These are phyloP conservation scores for Pelosia muscerda DNA, from an alignment of 2,888 invertebrate genomes.

Conservation along the genomic window DNA sequence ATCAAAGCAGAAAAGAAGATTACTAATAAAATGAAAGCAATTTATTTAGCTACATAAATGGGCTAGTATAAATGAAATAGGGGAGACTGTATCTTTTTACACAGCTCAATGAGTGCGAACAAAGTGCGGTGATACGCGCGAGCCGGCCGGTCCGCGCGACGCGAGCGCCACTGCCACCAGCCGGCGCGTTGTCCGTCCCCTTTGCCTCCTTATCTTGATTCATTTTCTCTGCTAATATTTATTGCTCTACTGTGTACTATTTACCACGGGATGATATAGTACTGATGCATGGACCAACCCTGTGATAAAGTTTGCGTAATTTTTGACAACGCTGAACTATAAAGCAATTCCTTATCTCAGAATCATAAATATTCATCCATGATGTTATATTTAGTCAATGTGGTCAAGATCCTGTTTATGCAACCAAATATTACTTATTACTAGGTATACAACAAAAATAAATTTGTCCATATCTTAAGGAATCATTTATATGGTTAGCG, in stretches of 20 bases:
- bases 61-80: conserved; percentile 65
- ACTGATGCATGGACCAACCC: not conserved
- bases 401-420: conserved; percentile 35
- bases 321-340: not conserved
- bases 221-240: conserved; percentile 66
- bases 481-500: no score
- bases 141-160: conserved; percentile 33
- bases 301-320: not conserved
- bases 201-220: conserved; percentile 66
- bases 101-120: conserved; percentile 75
- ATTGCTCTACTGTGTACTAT: conserved; percentile 52
- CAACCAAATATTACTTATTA: conserved; percentile 41
- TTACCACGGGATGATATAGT: conserved; percentile 24
- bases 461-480: no score
- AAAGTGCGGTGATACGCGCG: conserved; percentile 61
- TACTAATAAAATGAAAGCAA: conserved; percentile 67
- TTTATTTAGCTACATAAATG: conserved; percentile 66
- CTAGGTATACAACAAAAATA: no score
- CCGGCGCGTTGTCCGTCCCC: conserved; percentile 38
- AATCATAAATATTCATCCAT: not conserved
- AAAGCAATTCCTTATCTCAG: not conserved
- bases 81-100: conserved; percentile 76
- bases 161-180: conserved; percentile 22
- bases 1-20: conserved; percentile 67
- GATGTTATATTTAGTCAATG: conserved; percentile 31